phyloP scores from a whole-genome alignment of 1,140 invertebrate genomes.

The Drosophila kepulauana region DNA sequence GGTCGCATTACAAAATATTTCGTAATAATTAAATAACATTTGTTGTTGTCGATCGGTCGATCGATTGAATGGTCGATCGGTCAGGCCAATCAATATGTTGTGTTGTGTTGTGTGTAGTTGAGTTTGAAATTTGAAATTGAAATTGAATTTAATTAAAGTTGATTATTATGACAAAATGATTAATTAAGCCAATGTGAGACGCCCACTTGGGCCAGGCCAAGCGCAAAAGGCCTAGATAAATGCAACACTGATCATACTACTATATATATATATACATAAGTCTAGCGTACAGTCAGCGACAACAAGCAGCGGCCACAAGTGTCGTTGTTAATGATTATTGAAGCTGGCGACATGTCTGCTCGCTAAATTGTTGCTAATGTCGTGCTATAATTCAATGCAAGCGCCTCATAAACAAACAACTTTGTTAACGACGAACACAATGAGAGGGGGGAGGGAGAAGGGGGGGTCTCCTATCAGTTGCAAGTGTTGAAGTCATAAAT shows the following conservation, averaged over 20 bases:
- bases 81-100: slow-evolving; percentile 33
- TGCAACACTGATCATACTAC: background rate
- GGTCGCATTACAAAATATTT: slow-evolving; percentile 44
- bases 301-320: slow-evolving; percentile 48
- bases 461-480: slow-evolving; percentile 59
- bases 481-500: slow-evolving; percentile 81
- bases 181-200: slow-evolving; percentile 74
- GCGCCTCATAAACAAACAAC: slow-evolving; percentile 80
- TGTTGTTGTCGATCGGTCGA: slow-evolving; percentile 7
- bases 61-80: background rate
- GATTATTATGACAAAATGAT: slow-evolving; percentile 76
- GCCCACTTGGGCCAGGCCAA: slow-evolving; percentile 58
- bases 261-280: too few relatives aligned
- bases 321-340: slow-evolving; percentile 71
- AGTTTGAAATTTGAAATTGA: slow-evolving; percentile 37
- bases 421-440: slow-evolving; percentile 58
- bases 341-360: slow-evolving; percentile 64
- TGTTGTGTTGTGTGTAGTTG: background rate
- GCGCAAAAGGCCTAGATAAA: slow-evolving; percentile 43
- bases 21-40: slow-evolving; percentile 64
- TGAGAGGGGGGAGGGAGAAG: background rate
- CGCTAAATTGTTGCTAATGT: slow-evolving; percentile 74
- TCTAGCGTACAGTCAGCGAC: slow-evolving; percentile 18
- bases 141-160: slow-evolving; percentile 78
- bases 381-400: slow-evolving; percentile 68